Evolutionary conservation across 2,888 invertebrate species (phyloP), one percentile per base, ranked within the genome.

Genomic region (Azorinus chamasolen): DNA sequence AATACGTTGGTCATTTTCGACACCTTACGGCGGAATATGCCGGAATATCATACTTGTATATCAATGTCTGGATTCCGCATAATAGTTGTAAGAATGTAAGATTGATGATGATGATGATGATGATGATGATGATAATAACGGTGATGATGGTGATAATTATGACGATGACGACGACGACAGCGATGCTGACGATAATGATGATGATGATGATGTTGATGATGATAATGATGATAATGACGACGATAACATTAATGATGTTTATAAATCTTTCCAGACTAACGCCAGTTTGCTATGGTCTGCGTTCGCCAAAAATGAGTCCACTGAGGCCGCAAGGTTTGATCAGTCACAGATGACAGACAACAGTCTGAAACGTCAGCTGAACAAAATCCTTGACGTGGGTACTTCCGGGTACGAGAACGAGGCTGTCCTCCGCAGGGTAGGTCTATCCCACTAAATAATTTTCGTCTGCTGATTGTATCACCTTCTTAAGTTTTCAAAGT

Each of bases 341-440:
- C 27, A 54, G 4, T n/a, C n/a, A 22, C 53, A 43, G 16, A n/a
- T 79, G 5, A 75, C 71, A 5, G 37, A 79, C 48, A 39, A 22
- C 14, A 53, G 64, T 18, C 24, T 75, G 37, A 75, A 57, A 32
- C 58, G 79, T 24, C 79, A 79, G 50, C 46, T 75, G 2, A 37
- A 69, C 22, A 64, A 18, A 27, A 71, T 79, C 4, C 64, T 75
- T 16, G 79, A 79, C 25, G 72, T 79, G 14, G 79, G 75, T 27
- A 72, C 64, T 14, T 46, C 66, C 14, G 79, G 72, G 0, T 79
- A 73, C 59, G 32, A 74, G 2, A 65, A 79, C 41, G 61, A 39
- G 8, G 54, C 24, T 2, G 70, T 61, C 2, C 41, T 79, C 8
- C 50, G 61, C 43, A 55, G 46, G 73, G 78, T 79, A 54, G 6